Conservation (phyloP, 2,797 vertebrate genomes). For the Acanthopagrus latus region DNA sequence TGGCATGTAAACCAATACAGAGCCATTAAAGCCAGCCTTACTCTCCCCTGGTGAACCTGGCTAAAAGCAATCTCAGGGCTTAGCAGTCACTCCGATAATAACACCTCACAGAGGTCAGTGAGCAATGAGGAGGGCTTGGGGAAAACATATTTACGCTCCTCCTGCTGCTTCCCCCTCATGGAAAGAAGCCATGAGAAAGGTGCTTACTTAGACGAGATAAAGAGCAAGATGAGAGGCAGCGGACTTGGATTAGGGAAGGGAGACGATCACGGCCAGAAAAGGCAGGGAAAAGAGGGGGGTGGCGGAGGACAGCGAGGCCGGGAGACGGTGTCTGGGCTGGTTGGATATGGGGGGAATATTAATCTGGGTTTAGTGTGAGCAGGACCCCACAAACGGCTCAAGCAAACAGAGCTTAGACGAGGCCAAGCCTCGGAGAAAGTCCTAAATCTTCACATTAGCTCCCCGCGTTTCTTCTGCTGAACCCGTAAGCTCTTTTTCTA, state of each 20-base stretch:
- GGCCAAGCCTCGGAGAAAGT: conserved; percentile 95
- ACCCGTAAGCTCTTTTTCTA: conserved; percentile 98
- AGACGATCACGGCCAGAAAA: conserved; percentile 93
- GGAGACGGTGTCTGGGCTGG: conserved; percentile 88
- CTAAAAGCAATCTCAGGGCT: conserved; percentile 77
- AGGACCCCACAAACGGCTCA: conserved; percentile 94
- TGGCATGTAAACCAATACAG: conserved; percentile 69
- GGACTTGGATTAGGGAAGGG: conserved; percentile 94
- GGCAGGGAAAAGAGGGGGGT: conserved; percentile 65
- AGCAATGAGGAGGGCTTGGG: conserved; percentile 67
- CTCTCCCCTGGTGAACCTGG: conserved; percentile 75
- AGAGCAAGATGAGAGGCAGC: conserved; percentile 95
- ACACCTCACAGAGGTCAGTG: conserved; percentile 81
- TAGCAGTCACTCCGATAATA: conserved; percentile 78
- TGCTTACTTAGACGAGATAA: conserved; percentile 97
- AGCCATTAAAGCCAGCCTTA: conserved; percentile 64
- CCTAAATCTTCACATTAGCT: conserved; percentile 98
- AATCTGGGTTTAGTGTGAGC: conserved; percentile 98
- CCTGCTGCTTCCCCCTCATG: conserved; percentile 75
- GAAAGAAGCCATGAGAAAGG: conserved; percentile 88
- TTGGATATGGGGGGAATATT: conserved; percentile 94
- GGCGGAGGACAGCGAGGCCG: conserved; percentile 71
- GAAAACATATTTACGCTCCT: conserved; percentile 81
- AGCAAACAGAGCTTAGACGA: conserved; percentile 96
- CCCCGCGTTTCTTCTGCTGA: conserved; percentile 95